Evolutionary conservation across 1,140 invertebrate species (phyloP).

Genomic region (Nomia melanderi): DNA sequence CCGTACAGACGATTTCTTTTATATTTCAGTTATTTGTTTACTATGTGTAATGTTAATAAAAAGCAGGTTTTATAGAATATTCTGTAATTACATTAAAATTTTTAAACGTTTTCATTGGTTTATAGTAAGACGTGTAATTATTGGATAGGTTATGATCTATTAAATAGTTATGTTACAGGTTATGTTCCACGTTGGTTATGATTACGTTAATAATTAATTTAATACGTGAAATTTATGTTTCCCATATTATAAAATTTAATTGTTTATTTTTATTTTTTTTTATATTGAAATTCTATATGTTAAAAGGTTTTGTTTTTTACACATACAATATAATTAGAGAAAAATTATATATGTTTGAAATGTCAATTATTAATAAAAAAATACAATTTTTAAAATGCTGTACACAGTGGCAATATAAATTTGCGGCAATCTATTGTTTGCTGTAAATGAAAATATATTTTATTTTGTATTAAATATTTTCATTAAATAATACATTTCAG

Average conservation of each 20-base stretch:
- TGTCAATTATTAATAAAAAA: background rate
- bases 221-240: background rate
- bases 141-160: slow-evolving; percentile 44
- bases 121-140: background rate
- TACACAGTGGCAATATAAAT: background rate
- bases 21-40: background rate
- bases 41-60: background rate
- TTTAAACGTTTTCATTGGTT: background rate
- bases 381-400: background rate
- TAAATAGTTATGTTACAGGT: background rate
- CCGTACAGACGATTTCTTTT: slow-evolving; percentile 14
- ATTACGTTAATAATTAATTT: background rate
- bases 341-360: background rate
- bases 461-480: background rate
- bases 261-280: background rate
- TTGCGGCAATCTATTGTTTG: background rate
- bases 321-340: background rate
- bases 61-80: background rate
- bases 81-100: background rate
- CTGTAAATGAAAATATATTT: no score
- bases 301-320: background rate
- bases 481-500: background rate
- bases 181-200: slow-evolving; percentile 1
- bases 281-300: background rate
- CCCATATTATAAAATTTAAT: background rate